phyloP scores from a whole-genome alignment of 2,797 vertebrate species.

The Adelosebastes latens region DNA sequence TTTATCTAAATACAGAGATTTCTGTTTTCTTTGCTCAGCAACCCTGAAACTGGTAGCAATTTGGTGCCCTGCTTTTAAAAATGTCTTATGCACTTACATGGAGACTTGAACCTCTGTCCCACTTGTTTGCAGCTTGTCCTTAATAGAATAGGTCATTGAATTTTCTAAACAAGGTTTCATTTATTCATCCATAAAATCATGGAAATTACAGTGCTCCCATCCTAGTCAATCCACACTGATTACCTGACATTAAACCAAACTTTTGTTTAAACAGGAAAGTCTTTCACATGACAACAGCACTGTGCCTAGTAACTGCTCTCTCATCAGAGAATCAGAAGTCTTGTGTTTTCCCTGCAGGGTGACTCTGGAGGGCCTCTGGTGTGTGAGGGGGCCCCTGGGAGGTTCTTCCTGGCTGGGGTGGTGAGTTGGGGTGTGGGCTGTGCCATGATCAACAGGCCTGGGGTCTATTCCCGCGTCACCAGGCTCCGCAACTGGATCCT shows the following conservation, averaged over 20 bases:
- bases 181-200: background rate
- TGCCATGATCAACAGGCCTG: slow-evolving; percentile 89
- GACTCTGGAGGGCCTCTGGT: slow-evolving; percentile 96
- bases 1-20: background rate
- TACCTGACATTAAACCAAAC: background rate
- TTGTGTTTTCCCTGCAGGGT: slow-evolving; percentile 81
- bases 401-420: slow-evolving; percentile 93
- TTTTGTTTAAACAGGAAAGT: background rate
- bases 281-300: background rate
- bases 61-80: background rate
- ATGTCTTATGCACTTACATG: background rate
- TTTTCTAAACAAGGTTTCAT: background rate
- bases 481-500: slow-evolving; percentile 91
- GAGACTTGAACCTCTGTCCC: background rate
- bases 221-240: background rate
- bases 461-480: slow-evolving; percentile 91
- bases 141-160: background rate
- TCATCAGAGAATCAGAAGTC: background rate
- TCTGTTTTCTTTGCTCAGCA: background rate
- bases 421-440: slow-evolving; percentile 97
- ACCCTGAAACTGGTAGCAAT: background rate
- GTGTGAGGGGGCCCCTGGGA: slow-evolving; percentile 89
- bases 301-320: background rate
- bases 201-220: background rate
- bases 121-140: background rate